These are phyloP conservation scores for Danio jaintianensis DNA, from an alignment of 2,797 vertebrate species.

Conservation along the genomic window DNA sequence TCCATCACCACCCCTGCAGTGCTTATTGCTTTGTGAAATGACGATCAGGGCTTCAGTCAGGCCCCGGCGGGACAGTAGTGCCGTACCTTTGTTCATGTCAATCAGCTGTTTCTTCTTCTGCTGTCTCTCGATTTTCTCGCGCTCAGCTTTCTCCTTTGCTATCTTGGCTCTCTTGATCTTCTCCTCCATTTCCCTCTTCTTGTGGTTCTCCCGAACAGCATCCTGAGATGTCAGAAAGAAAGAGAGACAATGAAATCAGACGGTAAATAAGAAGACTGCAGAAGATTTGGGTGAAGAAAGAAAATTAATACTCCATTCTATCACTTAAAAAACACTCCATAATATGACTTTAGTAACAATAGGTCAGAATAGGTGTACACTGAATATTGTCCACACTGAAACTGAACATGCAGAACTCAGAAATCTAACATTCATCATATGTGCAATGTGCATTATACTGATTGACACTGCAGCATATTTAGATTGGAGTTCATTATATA, in stretches of 20 bases:
- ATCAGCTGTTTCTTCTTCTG: slow-evolving; percentile 98
- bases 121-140: slow-evolving; percentile 92
- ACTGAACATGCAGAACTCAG: not conserved
- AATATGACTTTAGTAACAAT: not conserved
- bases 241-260: slow-evolving; percentile 16
- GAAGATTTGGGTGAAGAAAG: not conserved
- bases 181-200: slow-evolving; percentile 95
- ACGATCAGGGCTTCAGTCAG: slow-evolving; percentile 56
- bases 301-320: not conserved
- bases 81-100: slow-evolving; percentile 98
- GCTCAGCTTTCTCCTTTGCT: slow-evolving; percentile 97
- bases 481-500: not conserved
- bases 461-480: too few species aligned
- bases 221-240: slow-evolving; percentile 79
- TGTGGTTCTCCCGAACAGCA: slow-evolving; percentile 94
- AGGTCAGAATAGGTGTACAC: too few species aligned
- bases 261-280: not conserved
- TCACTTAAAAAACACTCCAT: not conserved
- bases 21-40: slow-evolving; percentile 65
- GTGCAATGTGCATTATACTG: too few species aligned
- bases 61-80: slow-evolving; percentile 59
- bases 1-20: slow-evolving; percentile 56
- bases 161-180: slow-evolving; percentile 95
- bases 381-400: not conserved
- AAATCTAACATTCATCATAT: too few species aligned